These are phyloP conservation scores for Apolygus lucorum DNA, from an alignment of 1,140 invertebrate species.

Conservation along the genomic window DNA sequence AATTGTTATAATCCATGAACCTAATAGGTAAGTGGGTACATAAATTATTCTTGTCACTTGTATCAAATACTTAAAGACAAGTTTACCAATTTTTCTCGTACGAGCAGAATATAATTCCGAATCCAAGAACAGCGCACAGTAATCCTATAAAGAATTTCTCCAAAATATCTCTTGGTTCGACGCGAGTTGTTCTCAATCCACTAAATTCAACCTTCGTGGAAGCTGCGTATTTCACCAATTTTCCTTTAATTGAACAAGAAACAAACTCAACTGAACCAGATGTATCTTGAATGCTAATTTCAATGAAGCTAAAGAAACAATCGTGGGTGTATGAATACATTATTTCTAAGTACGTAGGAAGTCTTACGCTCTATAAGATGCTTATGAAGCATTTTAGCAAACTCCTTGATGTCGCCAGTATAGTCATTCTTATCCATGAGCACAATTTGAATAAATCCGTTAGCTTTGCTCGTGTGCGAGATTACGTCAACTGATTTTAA, in stretches of 20 bases:
- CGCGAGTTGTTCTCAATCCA: neutral
- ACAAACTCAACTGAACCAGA: too few species aligned
- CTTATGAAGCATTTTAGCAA: neutral
- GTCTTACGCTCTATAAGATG: neutral
- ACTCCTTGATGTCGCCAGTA: neutral
- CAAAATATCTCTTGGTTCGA: neutral
- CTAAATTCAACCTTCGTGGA: neutral
- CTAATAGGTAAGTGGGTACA: too few species aligned
- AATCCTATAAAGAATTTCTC: neutral
- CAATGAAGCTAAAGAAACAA: neutral
- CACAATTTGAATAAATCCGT: neutral
- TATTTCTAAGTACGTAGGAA: neutral
- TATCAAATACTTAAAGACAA: neutral
- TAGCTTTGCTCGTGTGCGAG: neutral
- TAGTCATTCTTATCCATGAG: neutral
- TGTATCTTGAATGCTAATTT: neutral
- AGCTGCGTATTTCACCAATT: neutral
- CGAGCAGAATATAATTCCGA: neutral
- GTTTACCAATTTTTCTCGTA: neutral
- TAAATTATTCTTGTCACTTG: neutral
- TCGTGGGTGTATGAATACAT: neutral
- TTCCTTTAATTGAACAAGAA: neutral
- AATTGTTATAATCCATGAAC: too few species aligned
- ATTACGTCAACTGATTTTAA: neutral
- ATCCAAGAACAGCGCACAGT: neutral